Evolutionary conservation across 2,797 vertebrate genomes (phyloP).

Genomic region (Galaxias olidus): DNA sequence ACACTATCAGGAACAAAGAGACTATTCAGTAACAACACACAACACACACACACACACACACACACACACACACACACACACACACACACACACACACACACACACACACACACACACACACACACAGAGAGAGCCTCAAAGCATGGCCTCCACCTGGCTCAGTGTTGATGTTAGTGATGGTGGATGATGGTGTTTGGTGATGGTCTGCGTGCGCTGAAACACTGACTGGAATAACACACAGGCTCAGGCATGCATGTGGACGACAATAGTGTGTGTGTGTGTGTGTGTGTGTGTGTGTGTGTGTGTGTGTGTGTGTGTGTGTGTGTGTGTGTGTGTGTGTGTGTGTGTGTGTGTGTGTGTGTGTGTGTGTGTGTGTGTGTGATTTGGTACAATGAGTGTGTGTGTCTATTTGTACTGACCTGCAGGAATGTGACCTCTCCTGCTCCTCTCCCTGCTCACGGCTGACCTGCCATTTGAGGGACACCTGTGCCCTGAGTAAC

Average conservation of each 20-base stretch:
- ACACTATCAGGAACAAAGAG: not conserved
- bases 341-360: slow-evolving; percentile 9
- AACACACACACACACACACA: not conserved
- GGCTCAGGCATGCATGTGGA: slow-evolving; percentile 33
- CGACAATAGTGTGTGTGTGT: slow-evolving; percentile 11
- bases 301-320: not conserved
- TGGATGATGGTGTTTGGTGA: slow-evolving; percentile 58
- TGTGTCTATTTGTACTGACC: slow-evolving; percentile 20
- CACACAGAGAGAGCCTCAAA: not conserved
- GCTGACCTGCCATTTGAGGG: slow-evolving; percentile 42
- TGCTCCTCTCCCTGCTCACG: slow-evolving; percentile 25
- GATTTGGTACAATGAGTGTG: slow-evolving; percentile 15
- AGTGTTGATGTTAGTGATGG: slow-evolving; percentile 40
- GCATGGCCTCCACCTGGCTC: slow-evolving; percentile 42
- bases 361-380: slow-evolving; percentile 2
- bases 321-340: not conserved
- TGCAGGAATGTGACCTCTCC: slow-evolving; percentile 41
- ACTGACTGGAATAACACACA: slow-evolving; percentile 32
- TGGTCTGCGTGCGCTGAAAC: slow-evolving; percentile 51
- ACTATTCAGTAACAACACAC: not conserved
- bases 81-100: slow-evolving; percentile 1
- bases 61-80: not conserved
- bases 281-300: not conserved
- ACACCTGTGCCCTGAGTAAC: slow-evolving; percentile 47
- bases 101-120: slow-evolving; percentile 8